Conservation (phyloP, 2,888 invertebrate species). For the Lasioglossum morio region DNA sequence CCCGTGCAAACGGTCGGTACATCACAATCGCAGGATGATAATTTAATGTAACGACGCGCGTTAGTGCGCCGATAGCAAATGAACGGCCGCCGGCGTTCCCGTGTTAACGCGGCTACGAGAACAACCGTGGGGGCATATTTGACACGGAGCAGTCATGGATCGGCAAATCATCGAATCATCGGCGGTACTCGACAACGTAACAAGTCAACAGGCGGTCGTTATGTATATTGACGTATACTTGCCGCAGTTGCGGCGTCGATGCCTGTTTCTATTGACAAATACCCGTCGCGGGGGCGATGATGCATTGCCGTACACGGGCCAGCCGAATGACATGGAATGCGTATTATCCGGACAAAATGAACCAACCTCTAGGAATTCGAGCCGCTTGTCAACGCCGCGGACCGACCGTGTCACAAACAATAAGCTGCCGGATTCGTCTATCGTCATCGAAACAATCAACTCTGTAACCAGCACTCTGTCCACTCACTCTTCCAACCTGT, state of each 20-base stretch:
- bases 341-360: slow-evolving; percentile 73
- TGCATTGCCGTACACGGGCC: slow-evolving; percentile 70
- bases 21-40: slow-evolving; percentile 77
- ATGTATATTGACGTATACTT: slow-evolving; percentile 78
- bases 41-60: slow-evolving; percentile 79
- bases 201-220: slow-evolving; percentile 82
- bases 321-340: slow-evolving; percentile 69
- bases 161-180: slow-evolving; percentile 82
- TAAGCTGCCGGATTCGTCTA: background rate
- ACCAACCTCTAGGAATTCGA: slow-evolving; percentile 66
- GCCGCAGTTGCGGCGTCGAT: slow-evolving; percentile 75
- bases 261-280: slow-evolving; percentile 81
- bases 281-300: slow-evolving; percentile 72
- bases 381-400: slow-evolving; percentile 13
- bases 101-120: slow-evolving; percentile 70
- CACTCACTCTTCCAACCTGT: background rate
- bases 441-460: slow-evolving; percentile 10
- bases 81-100: slow-evolving; percentile 67
- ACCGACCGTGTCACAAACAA: slow-evolving; percentile 10
- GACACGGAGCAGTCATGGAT: slow-evolving; percentile 79
- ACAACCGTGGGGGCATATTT: slow-evolving; percentile 74
- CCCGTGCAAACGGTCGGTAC: slow-evolving; percentile 70
- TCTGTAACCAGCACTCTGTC: background rate
- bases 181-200: slow-evolving; percentile 83
- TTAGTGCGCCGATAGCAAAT: slow-evolving; percentile 74